Base-by-base conservation (phyloP, 2,113 vertebrate genomes). In the Seriola aureovittata region DNA sequence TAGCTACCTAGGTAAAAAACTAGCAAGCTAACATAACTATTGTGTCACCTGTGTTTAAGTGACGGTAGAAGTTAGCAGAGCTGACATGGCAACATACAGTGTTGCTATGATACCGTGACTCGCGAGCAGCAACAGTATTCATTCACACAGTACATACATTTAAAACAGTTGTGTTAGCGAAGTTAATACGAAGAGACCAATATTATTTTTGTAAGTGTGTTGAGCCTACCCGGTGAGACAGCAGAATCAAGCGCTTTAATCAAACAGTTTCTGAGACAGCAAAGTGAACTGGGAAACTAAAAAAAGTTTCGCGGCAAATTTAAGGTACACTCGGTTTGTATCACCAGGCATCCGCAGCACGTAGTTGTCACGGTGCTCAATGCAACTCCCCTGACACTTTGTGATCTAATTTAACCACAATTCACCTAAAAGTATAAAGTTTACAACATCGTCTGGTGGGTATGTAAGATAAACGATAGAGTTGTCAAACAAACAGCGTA, bases 261-360 rank as follows among this genome's bases (percentile, higher is more conserved):
- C 4, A 23, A 14, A 7, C 0, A 0, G 32, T 12, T 71, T 32
- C 8, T 19, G 44, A 66, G 25, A 60, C 12, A 17, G 52, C 9
- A 11, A 52, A 13, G 8, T 3, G n/a, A 67, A 5, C 34, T 17
- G 19, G 63, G 38, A 34, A n/a, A 54, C 5, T 6, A 12, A 14
- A n/a, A 11, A n/a, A 62, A 21, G 78, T 80, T 85, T 91, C 90
- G 71, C 91, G 87, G 88, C n/a, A 87, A 78, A 70, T 57, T 58
- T 2, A 14, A 64, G 87, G 71, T 68, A 46, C 78, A 65, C 80
- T 88, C 75, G 76, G 4, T 93, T 91, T 88, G 57, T 11, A 5
- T 21, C 58, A 75, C 81, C 60, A 1, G 6, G 25, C 77, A 64
- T 32, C 82, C 78, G n/a, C 59, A 3, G 32, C 60, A 13, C 5